Conservation (phyloP, 2,888 invertebrate species). For the Ariolimax columbianus region DNA sequence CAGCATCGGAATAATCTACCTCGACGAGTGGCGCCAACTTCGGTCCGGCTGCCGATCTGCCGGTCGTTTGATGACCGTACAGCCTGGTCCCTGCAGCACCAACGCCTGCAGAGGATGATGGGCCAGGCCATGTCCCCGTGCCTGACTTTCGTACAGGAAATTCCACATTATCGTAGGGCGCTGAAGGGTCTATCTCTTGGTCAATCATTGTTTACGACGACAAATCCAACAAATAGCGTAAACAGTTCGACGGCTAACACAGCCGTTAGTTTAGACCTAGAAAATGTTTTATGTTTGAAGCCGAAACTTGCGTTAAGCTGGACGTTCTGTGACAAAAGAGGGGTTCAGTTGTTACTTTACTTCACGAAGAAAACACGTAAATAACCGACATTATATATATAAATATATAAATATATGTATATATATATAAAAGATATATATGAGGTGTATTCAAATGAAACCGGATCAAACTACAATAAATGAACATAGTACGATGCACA, state of each 20-base stretch:
- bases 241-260: not conserved
- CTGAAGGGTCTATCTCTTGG: constrained; percentile 33
- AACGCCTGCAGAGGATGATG: constrained; percentile 48
- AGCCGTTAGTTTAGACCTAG: too few relatives aligned
- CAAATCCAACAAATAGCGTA: not conserved
- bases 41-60: constrained; percentile 49
- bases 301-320: not conserved
- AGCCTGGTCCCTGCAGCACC: constrained; percentile 22
- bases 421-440: too few relatives aligned
- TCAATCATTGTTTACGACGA: constrained; percentile 3
- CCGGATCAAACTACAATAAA: too few relatives aligned
- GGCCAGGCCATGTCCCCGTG: constrained; percentile 61
- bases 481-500: too few relatives aligned
- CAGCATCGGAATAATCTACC: constrained; percentile 33
- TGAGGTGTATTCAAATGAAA: too few relatives aligned
- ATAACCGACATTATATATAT: too few relatives aligned
- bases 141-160: constrained; percentile 67
- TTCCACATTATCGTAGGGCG: constrained; percentile 74
- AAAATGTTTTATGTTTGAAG: not conserved
- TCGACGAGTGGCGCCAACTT: constrained; percentile 67
- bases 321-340: too few relatives aligned
- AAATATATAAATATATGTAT: too few relatives aligned
- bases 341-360: too few relatives aligned
- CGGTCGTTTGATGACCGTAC: constrained; percentile 48
- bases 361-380: too few relatives aligned